A percentile compares a stretch with the other conserved stretches of the same genome.
Evolutionary conservation across 2,888 invertebrate genomes (phyloP).

Genomic region (Pogonocherus hispidulus): DNA sequence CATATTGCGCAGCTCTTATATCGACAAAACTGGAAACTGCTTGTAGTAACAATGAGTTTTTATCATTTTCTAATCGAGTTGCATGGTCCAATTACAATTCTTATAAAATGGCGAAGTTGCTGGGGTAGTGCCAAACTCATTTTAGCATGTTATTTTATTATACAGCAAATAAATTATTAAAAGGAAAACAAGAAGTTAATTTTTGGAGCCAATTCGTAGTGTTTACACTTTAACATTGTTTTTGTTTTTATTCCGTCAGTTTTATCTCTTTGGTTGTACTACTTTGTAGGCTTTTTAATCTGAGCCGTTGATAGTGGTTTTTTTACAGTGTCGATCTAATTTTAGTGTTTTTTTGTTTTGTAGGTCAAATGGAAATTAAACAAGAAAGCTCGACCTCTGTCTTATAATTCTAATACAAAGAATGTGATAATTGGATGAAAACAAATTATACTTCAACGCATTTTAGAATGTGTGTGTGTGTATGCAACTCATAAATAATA

Average conservation of each 20-base stretch:
- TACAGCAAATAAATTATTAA: too few relatives aligned
- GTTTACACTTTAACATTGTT: background rate
- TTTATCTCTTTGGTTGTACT: background rate
- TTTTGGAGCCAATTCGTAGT: background rate
- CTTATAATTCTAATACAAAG: background rate
- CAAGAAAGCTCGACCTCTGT: background rate
- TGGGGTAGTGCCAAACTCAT: too few relatives aligned
- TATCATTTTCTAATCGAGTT: too few relatives aligned
- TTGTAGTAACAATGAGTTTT: too few relatives aligned
- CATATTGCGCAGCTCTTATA: too few relatives aligned
- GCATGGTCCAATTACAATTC: too few relatives aligned
- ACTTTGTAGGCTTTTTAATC: background rate
- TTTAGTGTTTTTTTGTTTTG: conserved; percentile 1
- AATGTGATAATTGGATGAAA: background rate
- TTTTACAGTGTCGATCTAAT: background rate
- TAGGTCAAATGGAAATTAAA: background rate
- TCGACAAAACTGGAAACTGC: too few relatives aligned
- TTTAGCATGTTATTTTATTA: too few relatives aligned
- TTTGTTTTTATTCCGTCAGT: background rate
- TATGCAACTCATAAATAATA: too few relatives aligned
- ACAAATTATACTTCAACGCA: background rate
- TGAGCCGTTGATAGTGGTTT: background rate
- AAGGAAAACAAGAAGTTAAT: too few relatives aligned
- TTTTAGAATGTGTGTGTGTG: too few relatives aligned
- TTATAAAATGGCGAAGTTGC: too few relatives aligned